These are phyloP conservation scores for Girardinus metallicus DNA, from an alignment of 2,797 vertebrate genomes.

Conservation along the genomic window DNA sequence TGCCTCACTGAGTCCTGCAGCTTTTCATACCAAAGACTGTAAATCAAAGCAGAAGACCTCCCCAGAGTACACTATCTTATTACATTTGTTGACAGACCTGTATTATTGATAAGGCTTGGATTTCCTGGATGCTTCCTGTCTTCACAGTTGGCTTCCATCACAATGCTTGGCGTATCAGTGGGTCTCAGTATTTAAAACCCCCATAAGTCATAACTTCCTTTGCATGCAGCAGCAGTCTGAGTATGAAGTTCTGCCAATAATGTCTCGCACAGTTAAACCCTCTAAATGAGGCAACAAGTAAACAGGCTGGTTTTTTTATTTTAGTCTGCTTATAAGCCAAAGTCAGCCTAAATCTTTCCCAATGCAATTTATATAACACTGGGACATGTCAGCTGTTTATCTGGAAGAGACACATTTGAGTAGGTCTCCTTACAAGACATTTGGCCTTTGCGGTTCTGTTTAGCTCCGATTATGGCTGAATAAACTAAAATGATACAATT, in stretches of 20 bases:
- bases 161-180: conserved; percentile 38
- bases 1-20: not conserved
- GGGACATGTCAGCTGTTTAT: conserved; percentile 55
- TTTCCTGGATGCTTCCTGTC: conserved; percentile 58
- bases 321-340: conserved; percentile 20
- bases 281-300: conserved; percentile 32
- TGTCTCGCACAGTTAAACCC: conserved; percentile 45
- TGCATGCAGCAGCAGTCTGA: conserved; percentile 53
- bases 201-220: conserved; percentile 43
- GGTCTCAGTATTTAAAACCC: conserved; percentile 64
- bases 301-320: conserved; percentile 31
- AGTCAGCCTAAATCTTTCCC: conserved; percentile 8
- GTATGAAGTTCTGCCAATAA: conserved; percentile 51
- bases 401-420: conserved; percentile 54
- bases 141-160: conserved; percentile 47
- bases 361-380: conserved; percentile 18
- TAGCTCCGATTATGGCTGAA: conserved; percentile 47
- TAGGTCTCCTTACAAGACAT: conserved; percentile 27
- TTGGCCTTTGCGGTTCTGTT: conserved; percentile 57
- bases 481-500: conserved; percentile 68
- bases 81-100: conserved; percentile 50
- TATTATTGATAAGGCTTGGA: conserved; percentile 56
- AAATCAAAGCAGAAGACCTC: not conserved
- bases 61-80: not conserved
- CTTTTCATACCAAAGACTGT: conserved; percentile 15